A percentile compares a stretch with the other conserved stretches of the same genome.
phyloP scores from a whole-genome alignment of 2,888 invertebrate genomes.

The Microplitis deprimator region DNA sequence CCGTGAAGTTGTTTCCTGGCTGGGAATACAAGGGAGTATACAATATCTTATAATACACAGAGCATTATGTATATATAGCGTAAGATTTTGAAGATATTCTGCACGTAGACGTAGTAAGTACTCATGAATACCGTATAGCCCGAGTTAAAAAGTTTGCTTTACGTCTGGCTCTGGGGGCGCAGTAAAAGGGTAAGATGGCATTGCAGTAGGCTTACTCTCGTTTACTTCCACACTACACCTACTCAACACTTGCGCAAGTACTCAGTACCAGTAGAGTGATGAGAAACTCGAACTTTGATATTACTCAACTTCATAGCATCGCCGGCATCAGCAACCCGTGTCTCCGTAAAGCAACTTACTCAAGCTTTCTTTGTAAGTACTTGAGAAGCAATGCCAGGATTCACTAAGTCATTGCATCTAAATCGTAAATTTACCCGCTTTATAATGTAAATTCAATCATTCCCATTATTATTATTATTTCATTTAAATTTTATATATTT shows the following conservation, averaged over 20 bases:
- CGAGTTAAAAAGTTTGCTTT: constrained; percentile 40
- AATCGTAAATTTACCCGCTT: constrained; percentile 2
- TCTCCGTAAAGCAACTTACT: not conserved
- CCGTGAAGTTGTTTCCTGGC: not conserved
- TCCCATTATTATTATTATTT: not conserved
- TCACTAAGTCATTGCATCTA: constrained; percentile 10
- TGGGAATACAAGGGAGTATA: not conserved
- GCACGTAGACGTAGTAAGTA: constrained; percentile 35
- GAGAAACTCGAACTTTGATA: constrained; percentile 37
- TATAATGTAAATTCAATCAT: not conserved
- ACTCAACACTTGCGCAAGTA: constrained; percentile 6
- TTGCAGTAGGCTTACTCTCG: not conserved
- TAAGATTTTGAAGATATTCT: constrained; percentile 17
- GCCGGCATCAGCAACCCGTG: not conserved
- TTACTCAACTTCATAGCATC: constrained; percentile 30
- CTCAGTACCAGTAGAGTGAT: not conserved
- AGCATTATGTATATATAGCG: not conserved
- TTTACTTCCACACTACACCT: not conserved
- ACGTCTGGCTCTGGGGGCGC: constrained; percentile 12
- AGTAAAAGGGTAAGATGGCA: not conserved
- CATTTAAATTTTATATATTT: not conserved
- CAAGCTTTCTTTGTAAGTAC: not conserved
- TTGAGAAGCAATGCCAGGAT: not conserved
- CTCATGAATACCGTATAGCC: constrained; percentile 39
- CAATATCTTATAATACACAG: not conserved